phyloP scores from a whole-genome alignment of 2,797 vertebrate species.

The Gobio occitaniae region DNA sequence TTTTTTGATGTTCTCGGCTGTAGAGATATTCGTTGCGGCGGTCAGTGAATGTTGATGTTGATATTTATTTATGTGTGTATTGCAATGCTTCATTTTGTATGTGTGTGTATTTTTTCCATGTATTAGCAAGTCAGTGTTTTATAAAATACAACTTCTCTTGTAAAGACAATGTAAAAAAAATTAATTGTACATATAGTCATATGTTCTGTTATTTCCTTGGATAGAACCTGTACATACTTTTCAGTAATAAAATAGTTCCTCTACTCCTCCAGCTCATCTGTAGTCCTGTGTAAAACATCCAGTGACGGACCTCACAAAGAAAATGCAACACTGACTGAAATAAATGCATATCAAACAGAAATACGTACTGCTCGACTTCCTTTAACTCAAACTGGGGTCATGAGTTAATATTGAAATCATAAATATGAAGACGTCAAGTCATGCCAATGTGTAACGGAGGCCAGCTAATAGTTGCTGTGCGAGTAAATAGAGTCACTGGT shows the following conservation, averaged over 20 bases:
- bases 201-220: slow-evolving; percentile 86
- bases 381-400: background rate
- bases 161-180: slow-evolving; percentile 92
- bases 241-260: slow-evolving; percentile 91
- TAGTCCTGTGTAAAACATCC: slow-evolving; percentile 3
- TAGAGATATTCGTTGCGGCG: slow-evolving; percentile 85
- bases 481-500: no score
- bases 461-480: no score
- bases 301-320: background rate
- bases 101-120: slow-evolving; percentile 63
- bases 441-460: no score
- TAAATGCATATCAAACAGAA: background rate
- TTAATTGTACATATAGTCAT: slow-evolving; percentile 93
- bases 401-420: background rate
- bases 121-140: slow-evolving; percentile 68
- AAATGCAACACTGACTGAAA: background rate
- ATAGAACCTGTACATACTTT: slow-evolving; percentile 92
- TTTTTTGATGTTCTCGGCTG: slow-evolving; percentile 80
- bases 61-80: slow-evolving; percentile 98
- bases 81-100: slow-evolving; percentile 82
- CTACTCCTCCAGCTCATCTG: slow-evolving; percentile 53
- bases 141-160: slow-evolving; percentile 79
- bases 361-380: background rate
- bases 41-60: slow-evolving; percentile 86
- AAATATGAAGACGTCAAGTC: background rate